A percentile compares a stretch with the other conserved stretches of the same genome.
Conservation (phyloP, 2,797 vertebrate species). For the Mormyrops attenuatus region DNA sequence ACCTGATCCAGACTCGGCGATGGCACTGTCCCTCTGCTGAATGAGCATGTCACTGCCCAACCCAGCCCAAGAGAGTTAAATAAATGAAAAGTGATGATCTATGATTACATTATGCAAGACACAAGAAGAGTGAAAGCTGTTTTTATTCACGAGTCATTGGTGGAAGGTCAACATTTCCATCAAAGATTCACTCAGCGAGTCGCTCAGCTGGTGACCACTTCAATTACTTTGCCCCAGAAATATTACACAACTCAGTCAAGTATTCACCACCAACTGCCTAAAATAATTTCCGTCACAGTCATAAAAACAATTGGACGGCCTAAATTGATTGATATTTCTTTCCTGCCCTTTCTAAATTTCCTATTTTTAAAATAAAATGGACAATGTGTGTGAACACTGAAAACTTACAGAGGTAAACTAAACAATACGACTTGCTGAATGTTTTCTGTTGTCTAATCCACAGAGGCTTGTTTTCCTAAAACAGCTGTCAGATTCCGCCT, state of each 20-base stretch:
- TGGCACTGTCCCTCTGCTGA: not conserved
- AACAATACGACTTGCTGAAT: not conserved
- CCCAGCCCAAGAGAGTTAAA: not conserved
- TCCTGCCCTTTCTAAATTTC: not conserved
- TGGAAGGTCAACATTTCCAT: not conserved
- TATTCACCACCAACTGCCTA: not conserved
- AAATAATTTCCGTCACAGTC: not conserved
- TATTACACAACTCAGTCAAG: not conserved
- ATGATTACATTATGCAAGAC: not conserved
- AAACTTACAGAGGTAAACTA: not conserved
- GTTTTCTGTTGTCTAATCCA: constrained; percentile 5
- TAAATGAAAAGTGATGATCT: not conserved
- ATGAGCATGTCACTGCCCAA: not conserved
- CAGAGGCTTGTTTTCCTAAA: not conserved
- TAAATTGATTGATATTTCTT: not conserved
- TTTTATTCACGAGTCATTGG: not conserved
- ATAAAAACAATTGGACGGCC: not conserved
- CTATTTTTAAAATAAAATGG: not conserved
- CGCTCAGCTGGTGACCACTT: not conserved
- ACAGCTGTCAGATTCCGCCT: not conserved
- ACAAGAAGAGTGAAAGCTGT: not conserved
- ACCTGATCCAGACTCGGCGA: not conserved
- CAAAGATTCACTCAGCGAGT: not conserved
- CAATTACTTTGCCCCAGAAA: constrained; percentile 1
- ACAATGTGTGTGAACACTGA: not conserved